A percentile compares a stretch with the other conserved stretches of the same genome.
Evolutionary conservation across 2,888 invertebrate species (phyloP).

Genomic region (Strigamia crassipes): DNA sequence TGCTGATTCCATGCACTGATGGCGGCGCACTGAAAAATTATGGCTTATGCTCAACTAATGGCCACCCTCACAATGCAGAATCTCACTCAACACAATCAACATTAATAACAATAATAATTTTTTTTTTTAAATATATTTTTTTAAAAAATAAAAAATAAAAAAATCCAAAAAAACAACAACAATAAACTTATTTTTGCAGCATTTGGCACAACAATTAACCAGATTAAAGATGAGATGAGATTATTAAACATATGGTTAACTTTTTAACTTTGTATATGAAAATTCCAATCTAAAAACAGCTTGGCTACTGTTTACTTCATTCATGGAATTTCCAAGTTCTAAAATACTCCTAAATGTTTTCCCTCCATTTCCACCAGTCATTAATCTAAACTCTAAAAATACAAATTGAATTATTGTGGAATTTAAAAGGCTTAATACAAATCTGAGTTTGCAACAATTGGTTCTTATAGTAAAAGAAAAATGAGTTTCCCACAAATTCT

Average conservation of each 20-base stretch:
- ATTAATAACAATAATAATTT: not conserved
- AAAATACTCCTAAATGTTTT: not conserved
- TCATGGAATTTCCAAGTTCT: not conserved
- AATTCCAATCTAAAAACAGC: not conserved
- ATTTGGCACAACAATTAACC: too few relatives aligned
- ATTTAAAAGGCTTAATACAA: too few relatives aligned
- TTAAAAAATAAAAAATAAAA: too few relatives aligned
- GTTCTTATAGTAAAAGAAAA: too few relatives aligned
- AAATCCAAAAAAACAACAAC: too few relatives aligned
- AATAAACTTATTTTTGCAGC: not conserved
- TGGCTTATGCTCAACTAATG: constrained; percentile 4
- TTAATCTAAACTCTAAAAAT: not conserved
- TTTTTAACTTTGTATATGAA: not conserved
- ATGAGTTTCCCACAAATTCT: too few relatives aligned
- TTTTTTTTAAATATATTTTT: too few relatives aligned
- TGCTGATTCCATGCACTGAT: constrained; percentile 10
- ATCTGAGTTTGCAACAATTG: too few relatives aligned
- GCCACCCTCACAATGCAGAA: not conserved
- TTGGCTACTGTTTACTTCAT: constrained; percentile 7
- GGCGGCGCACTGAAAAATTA: constrained; percentile 1
- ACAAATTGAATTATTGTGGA: not conserved
- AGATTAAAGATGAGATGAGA: not conserved
- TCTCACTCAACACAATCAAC: not conserved
- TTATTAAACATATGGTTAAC: not conserved
- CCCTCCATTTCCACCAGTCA: not conserved